A percentile compares a stretch with the other conserved stretches of the same genome.
phyloP scores from a whole-genome alignment of 1,140 invertebrate genomes.

The Lethrus apterus region DNA sequence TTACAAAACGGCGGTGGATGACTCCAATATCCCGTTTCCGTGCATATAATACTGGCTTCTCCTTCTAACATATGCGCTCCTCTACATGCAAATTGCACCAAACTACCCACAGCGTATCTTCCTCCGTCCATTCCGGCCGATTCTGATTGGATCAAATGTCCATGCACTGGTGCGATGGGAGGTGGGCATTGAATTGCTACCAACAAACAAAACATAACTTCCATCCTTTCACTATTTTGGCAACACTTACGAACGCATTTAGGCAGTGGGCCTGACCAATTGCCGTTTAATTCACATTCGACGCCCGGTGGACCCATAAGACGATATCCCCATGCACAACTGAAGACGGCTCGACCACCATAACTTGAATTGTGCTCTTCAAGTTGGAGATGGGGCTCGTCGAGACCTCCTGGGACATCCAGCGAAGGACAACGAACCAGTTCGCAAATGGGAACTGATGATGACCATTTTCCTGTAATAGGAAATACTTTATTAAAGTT shows the following conservation, averaged over 20 bases:
- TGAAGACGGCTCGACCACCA: slow-evolving; percentile 65
- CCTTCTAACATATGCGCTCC: slow-evolving; percentile 65
- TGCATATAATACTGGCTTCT: slow-evolving; percentile 74
- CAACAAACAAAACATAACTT: slow-evolving; percentile 20
- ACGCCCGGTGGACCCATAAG: slow-evolving; percentile 64
- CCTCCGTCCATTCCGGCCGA: slow-evolving; percentile 44
- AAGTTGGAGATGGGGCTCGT: slow-evolving; percentile 49
- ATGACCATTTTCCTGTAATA: slow-evolving; percentile 66
- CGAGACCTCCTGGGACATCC: slow-evolving; percentile 43
- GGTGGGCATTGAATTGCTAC: slow-evolving; percentile 72
- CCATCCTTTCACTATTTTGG: no score
- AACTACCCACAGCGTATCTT: slow-evolving; percentile 64
- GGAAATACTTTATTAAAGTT: no score
- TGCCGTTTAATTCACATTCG: slow-evolving; percentile 66
- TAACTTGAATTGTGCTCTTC: slow-evolving; percentile 56
- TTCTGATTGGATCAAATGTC: slow-evolving; percentile 53
- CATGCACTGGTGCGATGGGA: slow-evolving; percentile 64
- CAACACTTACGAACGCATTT: slow-evolving; percentile 62
- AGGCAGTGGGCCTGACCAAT: slow-evolving; percentile 69
- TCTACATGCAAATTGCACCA: slow-evolving; percentile 70
- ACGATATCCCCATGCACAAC: slow-evolving; percentile 73
- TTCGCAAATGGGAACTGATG: slow-evolving; percentile 60
- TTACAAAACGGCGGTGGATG: slow-evolving; percentile 74
- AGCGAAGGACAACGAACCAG: slow-evolving; percentile 65
- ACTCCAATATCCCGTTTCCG: slow-evolving; percentile 79